These are phyloP conservation scores for Drosophila pallidifrons DNA, from an alignment of 1,140 invertebrate genomes.

Conservation along the genomic window DNA sequence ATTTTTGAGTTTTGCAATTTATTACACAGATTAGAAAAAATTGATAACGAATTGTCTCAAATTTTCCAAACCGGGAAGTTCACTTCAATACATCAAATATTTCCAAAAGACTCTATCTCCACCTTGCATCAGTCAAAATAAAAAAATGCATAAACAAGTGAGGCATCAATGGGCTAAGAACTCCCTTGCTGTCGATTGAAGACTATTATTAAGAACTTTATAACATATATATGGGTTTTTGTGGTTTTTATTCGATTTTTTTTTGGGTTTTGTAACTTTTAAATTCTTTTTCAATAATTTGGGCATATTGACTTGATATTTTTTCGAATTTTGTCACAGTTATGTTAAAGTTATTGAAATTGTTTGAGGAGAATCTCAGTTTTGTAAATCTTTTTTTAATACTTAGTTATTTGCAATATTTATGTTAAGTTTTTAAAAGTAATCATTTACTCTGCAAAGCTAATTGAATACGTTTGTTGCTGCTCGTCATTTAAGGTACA, in stretches of 20 bases:
- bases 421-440: conserved; percentile 26
- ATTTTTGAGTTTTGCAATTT: too few relatives aligned
- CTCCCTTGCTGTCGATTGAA: background rate
- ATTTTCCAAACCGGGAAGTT: too few relatives aligned
- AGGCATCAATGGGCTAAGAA: conserved; percentile 14
- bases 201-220: background rate
- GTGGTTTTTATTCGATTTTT: conserved; percentile 29
- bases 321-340: conserved; percentile 7
- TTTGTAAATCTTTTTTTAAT: conserved; percentile 34
- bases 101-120: too few relatives aligned
- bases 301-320: conserved; percentile 32
- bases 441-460: conserved; percentile 64
- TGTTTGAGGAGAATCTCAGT: conserved; percentile 29
- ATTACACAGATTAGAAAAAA: too few relatives aligned
- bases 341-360: conserved; percentile 8
- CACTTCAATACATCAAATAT: too few relatives aligned
- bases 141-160: background rate
- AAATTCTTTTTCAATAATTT: conserved; percentile 29
- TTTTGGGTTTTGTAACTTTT: conserved; percentile 48
- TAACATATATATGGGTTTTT: conserved; percentile 9
- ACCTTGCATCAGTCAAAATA: too few relatives aligned
- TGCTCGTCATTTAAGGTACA: conserved; percentile 71
- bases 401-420: conserved; percentile 43
- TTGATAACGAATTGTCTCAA: too few relatives aligned
- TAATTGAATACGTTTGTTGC: conserved; percentile 73